These are phyloP conservation scores for Venturia canescens DNA, from an alignment of 1,140 invertebrate species.

Conservation along the genomic window DNA sequence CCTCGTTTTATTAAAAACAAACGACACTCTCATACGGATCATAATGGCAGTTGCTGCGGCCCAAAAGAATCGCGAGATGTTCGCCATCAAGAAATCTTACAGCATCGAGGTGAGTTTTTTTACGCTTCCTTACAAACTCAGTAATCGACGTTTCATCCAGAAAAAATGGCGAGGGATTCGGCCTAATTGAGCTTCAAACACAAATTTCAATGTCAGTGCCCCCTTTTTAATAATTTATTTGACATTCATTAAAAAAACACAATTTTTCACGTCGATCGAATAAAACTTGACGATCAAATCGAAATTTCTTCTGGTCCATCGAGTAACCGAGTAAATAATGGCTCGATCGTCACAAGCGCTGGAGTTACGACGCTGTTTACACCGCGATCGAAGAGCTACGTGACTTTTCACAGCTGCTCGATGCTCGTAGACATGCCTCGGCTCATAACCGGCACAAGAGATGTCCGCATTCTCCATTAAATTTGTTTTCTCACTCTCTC, in stretches of 20 bases:
- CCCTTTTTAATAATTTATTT: no score
- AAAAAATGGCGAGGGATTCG: no score
- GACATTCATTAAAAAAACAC: no score
- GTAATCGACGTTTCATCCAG: no score
- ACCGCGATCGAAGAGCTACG: neutral
- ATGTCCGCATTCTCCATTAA: slow-evolving; percentile 6
- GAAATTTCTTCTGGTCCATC: no score
- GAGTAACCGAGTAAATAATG: neutral
- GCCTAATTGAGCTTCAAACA: no score
- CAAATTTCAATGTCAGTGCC: no score
- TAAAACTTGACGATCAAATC: no score
- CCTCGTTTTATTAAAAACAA: neutral
- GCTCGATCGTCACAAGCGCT: neutral
- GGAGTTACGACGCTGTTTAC: neutral
- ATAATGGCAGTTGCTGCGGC: slow-evolving; percentile 92
- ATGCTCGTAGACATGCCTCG: neutral
- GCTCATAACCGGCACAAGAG: neutral
- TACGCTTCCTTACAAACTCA: neutral
- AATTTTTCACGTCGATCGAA: no score
- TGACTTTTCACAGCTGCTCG: neutral
- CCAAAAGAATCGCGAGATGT: slow-evolving; percentile 94
- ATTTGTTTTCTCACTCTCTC: slow-evolving; percentile 4
- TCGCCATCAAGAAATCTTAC: slow-evolving; percentile 97
- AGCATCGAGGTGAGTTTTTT: slow-evolving; percentile 93
- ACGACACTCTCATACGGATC: slow-evolving; percentile 50